These are phyloP conservation scores for Scatophagus argus DNA, from an alignment of 2,113 vertebrate genomes.

Conservation along the genomic window DNA sequence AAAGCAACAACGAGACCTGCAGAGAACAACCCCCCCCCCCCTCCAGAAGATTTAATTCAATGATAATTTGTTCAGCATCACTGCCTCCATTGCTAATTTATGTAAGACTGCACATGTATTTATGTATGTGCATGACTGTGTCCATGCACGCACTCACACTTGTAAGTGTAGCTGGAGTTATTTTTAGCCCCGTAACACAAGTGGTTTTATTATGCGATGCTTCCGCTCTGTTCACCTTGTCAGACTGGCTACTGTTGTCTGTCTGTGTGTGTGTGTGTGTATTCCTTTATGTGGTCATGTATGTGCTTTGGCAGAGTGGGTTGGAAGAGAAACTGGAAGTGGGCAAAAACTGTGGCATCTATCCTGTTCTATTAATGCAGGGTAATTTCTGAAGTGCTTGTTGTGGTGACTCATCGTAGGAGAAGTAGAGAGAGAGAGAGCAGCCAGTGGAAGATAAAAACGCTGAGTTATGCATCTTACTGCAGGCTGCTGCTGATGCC, in stretches of 20 bases:
- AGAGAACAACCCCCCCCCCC: no score
- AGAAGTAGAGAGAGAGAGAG: slow-evolving; percentile 52
- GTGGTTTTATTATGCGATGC: slow-evolving; percentile 43
- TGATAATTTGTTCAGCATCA: slow-evolving; percentile 70
- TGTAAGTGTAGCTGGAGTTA: slow-evolving; percentile 31
- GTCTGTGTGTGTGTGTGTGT: slow-evolving; percentile 15
- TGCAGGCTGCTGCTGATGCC: slow-evolving; percentile 56
- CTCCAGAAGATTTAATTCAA: slow-evolving; percentile 54
- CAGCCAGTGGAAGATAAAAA: slow-evolving; percentile 60
- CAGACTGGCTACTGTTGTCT: slow-evolving; percentile 19
- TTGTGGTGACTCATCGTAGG: slow-evolving; percentile 65
- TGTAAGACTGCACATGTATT: slow-evolving; percentile 31
- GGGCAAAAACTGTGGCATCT: slow-evolving; percentile 15
- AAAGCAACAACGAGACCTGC: slow-evolving; percentile 50
- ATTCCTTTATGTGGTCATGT: no score
- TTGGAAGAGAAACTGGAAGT: slow-evolving; percentile 15
- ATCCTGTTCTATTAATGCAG: slow-evolving; percentile 39
- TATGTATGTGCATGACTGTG: slow-evolving; percentile 29
- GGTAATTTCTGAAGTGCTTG: slow-evolving; percentile 40
- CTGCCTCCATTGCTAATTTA: slow-evolving; percentile 57
- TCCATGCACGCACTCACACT: neutral
- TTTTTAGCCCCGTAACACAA: slow-evolving; percentile 55
- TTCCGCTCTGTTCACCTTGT: slow-evolving; percentile 26
- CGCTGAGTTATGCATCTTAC: slow-evolving; percentile 70
- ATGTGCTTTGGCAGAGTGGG: neutral